Evolutionary conservation across 2,113 vertebrate genomes (phyloP).

Genomic region (Alectura lathami): DNA sequence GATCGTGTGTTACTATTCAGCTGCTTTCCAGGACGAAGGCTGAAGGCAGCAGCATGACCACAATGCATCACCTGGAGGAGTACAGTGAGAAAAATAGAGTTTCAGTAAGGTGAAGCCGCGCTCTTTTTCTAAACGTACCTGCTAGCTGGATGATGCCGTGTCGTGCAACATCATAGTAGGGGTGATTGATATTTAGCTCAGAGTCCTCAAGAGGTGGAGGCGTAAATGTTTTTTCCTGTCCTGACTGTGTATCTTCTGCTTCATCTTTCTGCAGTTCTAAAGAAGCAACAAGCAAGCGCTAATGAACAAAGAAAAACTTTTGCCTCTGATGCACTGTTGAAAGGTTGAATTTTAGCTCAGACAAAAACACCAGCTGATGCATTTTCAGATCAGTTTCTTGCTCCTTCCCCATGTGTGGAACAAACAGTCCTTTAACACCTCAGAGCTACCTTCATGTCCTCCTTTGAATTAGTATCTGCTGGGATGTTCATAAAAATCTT

Average conservation of each 20-base stretch:
- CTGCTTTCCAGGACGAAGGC: background rate
- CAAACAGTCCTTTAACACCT: background rate
- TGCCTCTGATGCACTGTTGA: background rate
- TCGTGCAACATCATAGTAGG: constrained; percentile 86
- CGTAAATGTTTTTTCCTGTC: background rate
- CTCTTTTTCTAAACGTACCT: constrained; percentile 68
- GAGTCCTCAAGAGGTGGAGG: background rate
- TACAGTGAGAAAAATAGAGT: background rate
- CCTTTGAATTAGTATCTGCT: background rate
- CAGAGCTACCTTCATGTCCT: background rate
- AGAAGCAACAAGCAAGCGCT: background rate
- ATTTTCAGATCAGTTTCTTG: background rate
- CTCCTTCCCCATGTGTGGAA: background rate
- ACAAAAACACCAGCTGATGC: background rate
- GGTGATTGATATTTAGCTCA: constrained; percentile 75
- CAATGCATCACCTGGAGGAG: background rate
- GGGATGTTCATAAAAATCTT: background rate
- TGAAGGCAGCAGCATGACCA: background rate
- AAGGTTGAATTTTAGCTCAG: background rate
- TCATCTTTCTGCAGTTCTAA: constrained; percentile 81
- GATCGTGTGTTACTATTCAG: background rate
- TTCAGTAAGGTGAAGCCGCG: background rate
- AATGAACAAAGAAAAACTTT: background rate
- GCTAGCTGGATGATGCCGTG: constrained; percentile 88
- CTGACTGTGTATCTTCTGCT: constrained; percentile 10